Evolutionary conservation across 2,113 vertebrate species (phyloP).

Genomic region (human): DNA sequence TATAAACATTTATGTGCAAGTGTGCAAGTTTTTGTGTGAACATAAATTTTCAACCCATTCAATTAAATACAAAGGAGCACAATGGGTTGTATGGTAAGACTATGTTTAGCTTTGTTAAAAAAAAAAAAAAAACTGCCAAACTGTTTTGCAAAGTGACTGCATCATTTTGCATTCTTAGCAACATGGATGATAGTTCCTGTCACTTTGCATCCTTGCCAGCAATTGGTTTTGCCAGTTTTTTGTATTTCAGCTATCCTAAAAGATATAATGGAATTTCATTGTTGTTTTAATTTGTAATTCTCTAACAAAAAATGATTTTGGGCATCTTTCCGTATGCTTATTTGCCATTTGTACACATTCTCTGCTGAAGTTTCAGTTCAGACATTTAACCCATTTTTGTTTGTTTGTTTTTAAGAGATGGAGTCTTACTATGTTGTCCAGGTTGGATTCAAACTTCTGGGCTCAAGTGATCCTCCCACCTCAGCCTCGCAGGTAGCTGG

Average conservation of each 20-base stretch:
- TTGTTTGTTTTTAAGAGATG: not conserved
- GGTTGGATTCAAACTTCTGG: not conserved
- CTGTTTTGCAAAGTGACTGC: not conserved
- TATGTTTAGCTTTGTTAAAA: not conserved
- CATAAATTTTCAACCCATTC: not conserved
- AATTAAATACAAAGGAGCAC: not conserved
- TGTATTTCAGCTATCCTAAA: not conserved
- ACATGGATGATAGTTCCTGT: not conserved
- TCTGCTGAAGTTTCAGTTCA: not conserved
- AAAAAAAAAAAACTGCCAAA: not conserved
- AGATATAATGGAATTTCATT: not conserved
- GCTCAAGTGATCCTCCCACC: not conserved
- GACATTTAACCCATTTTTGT: not conserved
- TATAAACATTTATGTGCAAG: not conserved
- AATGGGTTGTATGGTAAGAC: not conserved
- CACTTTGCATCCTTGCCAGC: not conserved
- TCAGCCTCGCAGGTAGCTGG: not conserved
- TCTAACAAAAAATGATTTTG: not conserved
- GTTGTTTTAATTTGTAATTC: slow-evolving; percentile 27
- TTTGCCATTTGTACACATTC: not conserved
- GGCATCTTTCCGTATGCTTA: not conserved
- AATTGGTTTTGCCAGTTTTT: not conserved
- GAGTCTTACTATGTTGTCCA: not conserved
- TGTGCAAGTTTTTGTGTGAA: not conserved
- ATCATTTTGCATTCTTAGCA: not conserved